Conservation (phyloP, 1,140 invertebrate species). For the Ceratina australensis region DNA sequence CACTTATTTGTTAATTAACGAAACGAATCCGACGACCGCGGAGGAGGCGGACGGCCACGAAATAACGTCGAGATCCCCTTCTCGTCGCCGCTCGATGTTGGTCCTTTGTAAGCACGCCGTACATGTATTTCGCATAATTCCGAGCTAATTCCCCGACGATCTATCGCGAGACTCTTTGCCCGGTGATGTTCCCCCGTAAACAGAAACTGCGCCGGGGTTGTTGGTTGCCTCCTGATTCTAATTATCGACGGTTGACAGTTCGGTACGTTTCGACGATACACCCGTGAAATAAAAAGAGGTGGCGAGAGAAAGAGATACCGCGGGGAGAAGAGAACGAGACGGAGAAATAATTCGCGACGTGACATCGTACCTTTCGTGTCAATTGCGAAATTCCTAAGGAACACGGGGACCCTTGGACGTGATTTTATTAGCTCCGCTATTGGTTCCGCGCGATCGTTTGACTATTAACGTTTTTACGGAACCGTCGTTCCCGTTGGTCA, state of each 20-base stretch:
- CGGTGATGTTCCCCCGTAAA: not conserved
- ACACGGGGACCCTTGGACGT: not conserved
- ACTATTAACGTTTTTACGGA: constrained; percentile 13
- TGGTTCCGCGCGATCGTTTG: not conserved
- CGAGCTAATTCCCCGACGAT: constrained; percentile 26
- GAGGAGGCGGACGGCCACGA: not conserved
- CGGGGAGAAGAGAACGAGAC: constrained; percentile 18
- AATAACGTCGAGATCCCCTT: not conserved
- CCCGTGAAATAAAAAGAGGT: constrained; percentile 39
- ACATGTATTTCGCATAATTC: constrained; percentile 25
- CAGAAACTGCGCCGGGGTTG: not conserved
- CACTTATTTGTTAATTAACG: constrained; percentile 6
- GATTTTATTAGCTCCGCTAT: constrained; percentile 17
- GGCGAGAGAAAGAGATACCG: constrained; percentile 25
- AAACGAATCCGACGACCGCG: not conserved
- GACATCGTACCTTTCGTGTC: constrained; percentile 46
- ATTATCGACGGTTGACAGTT: constrained; percentile 45
- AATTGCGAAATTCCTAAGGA: constrained; percentile 50
- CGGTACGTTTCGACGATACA: constrained; percentile 33
- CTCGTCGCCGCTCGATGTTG: constrained; percentile 24
- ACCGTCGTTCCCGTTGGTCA: constrained; percentile 7
- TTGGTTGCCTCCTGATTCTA: constrained; percentile 23
- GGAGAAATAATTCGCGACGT: constrained; percentile 38
- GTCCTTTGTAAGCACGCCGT: constrained; percentile 35
- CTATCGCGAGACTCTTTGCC: constrained; percentile 4